Evolutionary conservation across 2,888 invertebrate genomes (phyloP).

Genomic region (Temnothorax unifasciatus): DNA sequence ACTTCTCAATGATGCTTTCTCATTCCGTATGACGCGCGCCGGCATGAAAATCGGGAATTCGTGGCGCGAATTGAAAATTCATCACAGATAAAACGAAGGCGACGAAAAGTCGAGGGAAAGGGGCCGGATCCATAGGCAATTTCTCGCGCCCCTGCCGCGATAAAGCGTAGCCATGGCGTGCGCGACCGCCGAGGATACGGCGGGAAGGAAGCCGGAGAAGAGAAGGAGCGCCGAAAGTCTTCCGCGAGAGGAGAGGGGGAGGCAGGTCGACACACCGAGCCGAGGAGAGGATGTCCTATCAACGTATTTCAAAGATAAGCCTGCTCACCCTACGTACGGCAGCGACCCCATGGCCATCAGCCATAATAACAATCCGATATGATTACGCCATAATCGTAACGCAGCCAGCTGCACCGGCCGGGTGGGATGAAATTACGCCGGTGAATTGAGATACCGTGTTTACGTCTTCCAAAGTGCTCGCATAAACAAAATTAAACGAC

Average conservation of each 20-base stretch:
- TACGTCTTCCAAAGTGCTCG: conserved; percentile 85
- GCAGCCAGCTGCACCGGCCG: conserved; percentile 74
- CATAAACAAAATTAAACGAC: conserved; percentile 86
- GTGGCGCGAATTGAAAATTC: conserved; percentile 74
- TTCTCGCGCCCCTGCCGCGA: conserved; percentile 78
- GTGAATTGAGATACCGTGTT: conserved; percentile 86
- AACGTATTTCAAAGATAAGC: conserved; percentile 86
- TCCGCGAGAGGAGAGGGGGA: conserved; percentile 48
- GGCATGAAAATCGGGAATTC: conserved; percentile 61
- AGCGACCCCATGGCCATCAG: conserved; percentile 82
- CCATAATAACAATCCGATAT: conserved; percentile 86
- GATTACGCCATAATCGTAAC: conserved; percentile 86
- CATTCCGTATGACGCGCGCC: background rate
- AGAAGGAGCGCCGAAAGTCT: conserved; percentile 46
- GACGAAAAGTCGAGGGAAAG: conserved; percentile 30
- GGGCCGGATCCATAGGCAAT: conserved; percentile 76
- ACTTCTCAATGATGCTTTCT: background rate
- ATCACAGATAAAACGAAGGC: conserved; percentile 68
- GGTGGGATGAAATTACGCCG: conserved; percentile 82
- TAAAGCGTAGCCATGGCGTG: conserved; percentile 76
- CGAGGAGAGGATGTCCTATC: conserved; percentile 83
- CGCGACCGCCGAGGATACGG: conserved; percentile 31
- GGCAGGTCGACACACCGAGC: conserved; percentile 33
- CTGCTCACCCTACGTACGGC: conserved; percentile 74
- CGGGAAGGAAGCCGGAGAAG: conserved; percentile 44